Evolutionary conservation across 2,113 vertebrate species (phyloP).

Genomic region (Oncorhynchus kisutch): DNA sequence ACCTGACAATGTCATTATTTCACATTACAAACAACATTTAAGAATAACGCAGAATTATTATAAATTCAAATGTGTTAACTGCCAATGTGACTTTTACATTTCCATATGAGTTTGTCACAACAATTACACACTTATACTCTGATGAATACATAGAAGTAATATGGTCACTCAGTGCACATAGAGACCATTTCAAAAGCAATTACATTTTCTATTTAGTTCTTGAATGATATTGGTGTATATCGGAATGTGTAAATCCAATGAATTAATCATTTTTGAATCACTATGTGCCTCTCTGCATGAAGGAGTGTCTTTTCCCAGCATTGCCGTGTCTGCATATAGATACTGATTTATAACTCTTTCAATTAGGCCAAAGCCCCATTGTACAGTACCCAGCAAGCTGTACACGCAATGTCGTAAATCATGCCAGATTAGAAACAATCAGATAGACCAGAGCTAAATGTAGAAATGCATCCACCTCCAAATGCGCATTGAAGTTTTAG

Average conservation of each 20-base stretch:
- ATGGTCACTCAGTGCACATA: constrained; percentile 63
- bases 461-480: constrained; percentile 39
- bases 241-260: too few species aligned
- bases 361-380: constrained; percentile 49
- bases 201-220: constrained; percentile 62
- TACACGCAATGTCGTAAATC: constrained; percentile 48
- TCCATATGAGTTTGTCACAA: constrained; percentile 66
- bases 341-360: constrained; percentile 52
- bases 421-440: constrained; percentile 45
- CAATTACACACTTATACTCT: constrained; percentile 59
- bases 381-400: constrained; percentile 35
- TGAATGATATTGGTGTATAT: constrained; percentile 17
- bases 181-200: constrained; percentile 66
- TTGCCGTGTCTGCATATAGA: constrained; percentile 27
- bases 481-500: constrained; percentile 50
- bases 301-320: not conserved
- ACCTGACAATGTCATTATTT: constrained; percentile 56
- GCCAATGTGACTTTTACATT: constrained; percentile 69
- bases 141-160: constrained; percentile 63
- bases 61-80: constrained; percentile 68
- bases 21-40: constrained; percentile 64
- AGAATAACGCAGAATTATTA: constrained; percentile 65
- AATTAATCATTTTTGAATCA: too few species aligned
- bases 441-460: constrained; percentile 38
- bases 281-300: not conserved